Evolutionary conservation across 2,888 invertebrate species (phyloP).

Genomic region (Geotrupes spiniger): DNA sequence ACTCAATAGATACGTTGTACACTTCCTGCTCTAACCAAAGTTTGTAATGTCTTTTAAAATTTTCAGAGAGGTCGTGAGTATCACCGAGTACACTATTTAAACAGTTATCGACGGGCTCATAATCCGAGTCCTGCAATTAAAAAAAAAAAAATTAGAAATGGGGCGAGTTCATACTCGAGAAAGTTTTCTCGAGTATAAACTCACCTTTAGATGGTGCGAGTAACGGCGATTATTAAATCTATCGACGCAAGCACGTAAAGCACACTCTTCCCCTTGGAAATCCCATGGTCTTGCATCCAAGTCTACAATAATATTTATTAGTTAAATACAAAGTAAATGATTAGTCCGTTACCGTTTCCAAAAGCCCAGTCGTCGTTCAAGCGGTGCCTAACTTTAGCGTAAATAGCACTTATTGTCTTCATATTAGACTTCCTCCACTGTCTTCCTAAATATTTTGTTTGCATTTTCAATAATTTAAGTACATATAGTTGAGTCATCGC

Average conservation of each 20-base stretch:
- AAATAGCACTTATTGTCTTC: slow-evolving; percentile 99
- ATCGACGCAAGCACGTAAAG: slow-evolving; percentile 90
- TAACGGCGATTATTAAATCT: slow-evolving; percentile 94
- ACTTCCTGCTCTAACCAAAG: slow-evolving; percentile 97
- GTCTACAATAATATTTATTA: slow-evolving; percentile 53
- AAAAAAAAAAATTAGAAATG: slow-evolving; percentile 4
- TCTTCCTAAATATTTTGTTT: slow-evolving; percentile 96
- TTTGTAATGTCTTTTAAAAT: slow-evolving; percentile 91
- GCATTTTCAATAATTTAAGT: slow-evolving; percentile 97
- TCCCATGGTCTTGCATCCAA: slow-evolving; percentile 98
- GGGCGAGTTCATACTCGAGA: neutral
- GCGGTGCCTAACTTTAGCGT: slow-evolving; percentile 92
- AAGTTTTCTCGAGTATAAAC: neutral
- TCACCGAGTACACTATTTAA: slow-evolving; percentile 77
- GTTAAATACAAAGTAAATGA: slow-evolving; percentile 6
- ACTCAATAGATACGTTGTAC: slow-evolving; percentile 78
- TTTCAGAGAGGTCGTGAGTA: slow-evolving; percentile 81
- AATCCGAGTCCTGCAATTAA: slow-evolving; percentile 55
- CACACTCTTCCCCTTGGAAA: slow-evolving; percentile 96
- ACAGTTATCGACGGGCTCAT: slow-evolving; percentile 73
- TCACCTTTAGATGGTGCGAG: slow-evolving; percentile 37
- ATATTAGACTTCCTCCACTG: slow-evolving; percentile 99
- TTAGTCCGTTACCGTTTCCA: slow-evolving; percentile 73
- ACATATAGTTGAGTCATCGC: slow-evolving; percentile 98
- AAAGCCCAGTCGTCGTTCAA: slow-evolving; percentile 99